Evolutionary conservation across 1,140 invertebrate species (phyloP).

Genomic region (Diploscapter pachys): DNA sequence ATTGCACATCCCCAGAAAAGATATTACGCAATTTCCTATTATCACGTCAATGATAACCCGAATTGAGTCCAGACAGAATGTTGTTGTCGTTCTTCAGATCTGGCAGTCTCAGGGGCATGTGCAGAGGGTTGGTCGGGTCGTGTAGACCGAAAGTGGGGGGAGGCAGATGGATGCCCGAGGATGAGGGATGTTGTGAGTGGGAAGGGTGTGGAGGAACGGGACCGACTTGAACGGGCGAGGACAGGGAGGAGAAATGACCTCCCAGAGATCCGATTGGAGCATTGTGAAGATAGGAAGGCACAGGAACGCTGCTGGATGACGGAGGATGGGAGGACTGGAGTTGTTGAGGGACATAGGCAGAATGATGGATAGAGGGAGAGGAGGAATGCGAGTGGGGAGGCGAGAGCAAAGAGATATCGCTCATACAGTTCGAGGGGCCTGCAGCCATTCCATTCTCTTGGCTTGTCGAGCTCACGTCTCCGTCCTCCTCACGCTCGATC

Average conservation of each 20-base stretch:
- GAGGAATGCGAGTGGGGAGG: too few species aligned
- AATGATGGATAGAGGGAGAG: too few species aligned
- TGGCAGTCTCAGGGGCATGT: slow-evolving; percentile 8
- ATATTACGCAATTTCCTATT: too few species aligned
- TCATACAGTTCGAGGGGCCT: too few species aligned
- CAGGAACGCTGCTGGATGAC: background rate
- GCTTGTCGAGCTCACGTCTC: background rate
- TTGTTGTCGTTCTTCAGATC: background rate
- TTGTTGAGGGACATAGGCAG: background rate
- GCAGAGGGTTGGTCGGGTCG: slow-evolving; percentile 16
- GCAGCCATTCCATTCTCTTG: too few species aligned
- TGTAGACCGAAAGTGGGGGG: background rate
- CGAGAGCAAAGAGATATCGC: too few species aligned
- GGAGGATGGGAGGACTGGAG: slow-evolving; percentile 3
- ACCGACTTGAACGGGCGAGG: background rate
- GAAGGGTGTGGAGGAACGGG: slow-evolving; percentile 8
- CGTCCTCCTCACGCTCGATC: slow-evolving; percentile 16
- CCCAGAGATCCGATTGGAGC: background rate
- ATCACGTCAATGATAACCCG: too few species aligned
- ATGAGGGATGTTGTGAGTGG: slow-evolving; percentile 1
- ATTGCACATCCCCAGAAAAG: too few species aligned
- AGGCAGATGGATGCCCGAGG: background rate
- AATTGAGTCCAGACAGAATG: too few species aligned
- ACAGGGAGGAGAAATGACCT: slow-evolving; percentile 1
- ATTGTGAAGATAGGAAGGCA: slow-evolving; percentile 12